Evolutionary conservation across 2,113 vertebrate species (phyloP), one percentile per base, ranked within the genome.

Genomic region (Gallinago media): DNA sequence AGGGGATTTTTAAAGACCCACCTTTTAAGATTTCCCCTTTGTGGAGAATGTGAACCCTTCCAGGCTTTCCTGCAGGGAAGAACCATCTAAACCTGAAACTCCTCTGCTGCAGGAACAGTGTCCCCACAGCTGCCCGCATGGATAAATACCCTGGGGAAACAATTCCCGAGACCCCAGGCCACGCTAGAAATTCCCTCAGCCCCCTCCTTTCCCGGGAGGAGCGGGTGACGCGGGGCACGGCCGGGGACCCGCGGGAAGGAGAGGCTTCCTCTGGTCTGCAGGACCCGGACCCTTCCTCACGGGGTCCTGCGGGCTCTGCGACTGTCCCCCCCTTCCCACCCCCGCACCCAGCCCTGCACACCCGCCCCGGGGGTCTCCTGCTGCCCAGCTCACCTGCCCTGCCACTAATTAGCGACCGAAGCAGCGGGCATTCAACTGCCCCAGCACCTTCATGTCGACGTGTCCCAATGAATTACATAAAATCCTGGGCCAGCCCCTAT

Each of bases 251-350:
- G 68, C 25, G 31, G 9, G 38, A 3, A 21, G 75, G 19, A 7
- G 34, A 22, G 1, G 5, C 2, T 42, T 2, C 3, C 2, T 21
- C 25, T 0, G 65, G 32, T 3, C 0, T 4, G 75, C 68, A 59
- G 92, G 12, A 4, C 66, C 9, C 9, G 0, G 75, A 6, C 6
- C 52, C 52, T 4, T 44, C 47, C 65, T 12, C 7, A 3, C 6
- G 0, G 25, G 29, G 21, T 7, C 18, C 18, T 0, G 38, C 40
- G 4, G 4, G 73, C 79, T 27, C 15, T 0, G 9, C 1, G 15
- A 31, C 84, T 62, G 1, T 12, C 19, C 6, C 40, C 65, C 44
- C 4, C 54, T 25, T 3, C 8, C 27, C 0, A 21, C 54, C 56
- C n/a, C 86, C 1, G 20, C 42, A 15, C 67, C 9, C 21, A 9